phyloP scores from a whole-genome alignment of 37 sponge, comb jelly and placozoan species.

The Bolinopsis microptera region DNA sequence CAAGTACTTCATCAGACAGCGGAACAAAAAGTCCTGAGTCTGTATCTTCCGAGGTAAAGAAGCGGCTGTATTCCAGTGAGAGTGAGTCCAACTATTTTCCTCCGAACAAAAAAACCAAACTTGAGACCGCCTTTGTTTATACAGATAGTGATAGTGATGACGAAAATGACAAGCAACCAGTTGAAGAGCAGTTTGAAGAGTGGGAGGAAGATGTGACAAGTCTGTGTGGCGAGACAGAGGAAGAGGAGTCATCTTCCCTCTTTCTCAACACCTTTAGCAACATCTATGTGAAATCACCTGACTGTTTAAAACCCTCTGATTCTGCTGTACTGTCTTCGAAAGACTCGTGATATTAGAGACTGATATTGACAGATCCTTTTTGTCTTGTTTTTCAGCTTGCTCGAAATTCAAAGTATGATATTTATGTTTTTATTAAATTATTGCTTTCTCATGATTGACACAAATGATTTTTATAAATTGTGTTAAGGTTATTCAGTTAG shows the following conservation, averaged over 20 bases:
- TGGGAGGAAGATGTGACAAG: background rate
- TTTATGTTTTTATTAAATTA: background rate
- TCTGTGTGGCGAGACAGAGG: background rate
- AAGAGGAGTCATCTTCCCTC: conserved; percentile 41
- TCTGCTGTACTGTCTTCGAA: background rate
- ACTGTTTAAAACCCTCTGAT: conserved; percentile 31
- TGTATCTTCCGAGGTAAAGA: background rate
- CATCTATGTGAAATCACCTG: conserved; percentile 56
- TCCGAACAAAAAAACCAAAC: background rate
- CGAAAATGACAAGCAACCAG: background rate
- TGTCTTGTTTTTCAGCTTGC: background rate
- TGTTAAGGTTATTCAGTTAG: background rate
- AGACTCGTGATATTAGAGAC: background rate
- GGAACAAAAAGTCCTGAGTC: background rate
- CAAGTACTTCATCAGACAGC: background rate
- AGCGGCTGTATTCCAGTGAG: background rate
- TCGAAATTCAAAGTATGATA: background rate
- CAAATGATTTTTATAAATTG: background rate
- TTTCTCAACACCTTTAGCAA: conserved; percentile 34
- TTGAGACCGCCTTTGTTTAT: conserved; percentile 9
- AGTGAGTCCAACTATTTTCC: background rate
- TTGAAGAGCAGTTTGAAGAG: background rate
- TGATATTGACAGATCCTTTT: background rate
- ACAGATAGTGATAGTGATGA: conserved; percentile 23
- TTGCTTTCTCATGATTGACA: background rate